A percentile compares a stretch with the other conserved stretches of the same genome.
These are phyloP conservation scores for Pyrrhia umbra DNA, from an alignment of 2,888 invertebrate genomes.

Conservation along the genomic window DNA sequence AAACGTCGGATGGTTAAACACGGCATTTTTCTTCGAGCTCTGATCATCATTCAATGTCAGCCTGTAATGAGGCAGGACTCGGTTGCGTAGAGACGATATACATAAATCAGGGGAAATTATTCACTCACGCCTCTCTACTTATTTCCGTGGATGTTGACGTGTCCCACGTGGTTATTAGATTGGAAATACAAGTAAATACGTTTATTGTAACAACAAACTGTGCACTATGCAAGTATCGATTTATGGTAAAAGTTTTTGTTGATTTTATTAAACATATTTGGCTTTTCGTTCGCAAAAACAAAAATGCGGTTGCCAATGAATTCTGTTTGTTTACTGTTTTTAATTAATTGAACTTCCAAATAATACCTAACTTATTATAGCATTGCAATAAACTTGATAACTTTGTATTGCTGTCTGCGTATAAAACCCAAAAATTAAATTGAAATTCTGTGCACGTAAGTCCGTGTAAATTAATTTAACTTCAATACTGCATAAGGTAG, in stretches of 20 bases:
- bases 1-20: constrained; percentile 79
- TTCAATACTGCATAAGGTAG: constrained; percentile 31
- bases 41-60: constrained; percentile 86
- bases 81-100: constrained; percentile 74
- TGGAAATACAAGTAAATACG: constrained; percentile 1
- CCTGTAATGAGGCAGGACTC: constrained; percentile 83
- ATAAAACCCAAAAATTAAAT: constrained; percentile 19
- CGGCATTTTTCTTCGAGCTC: constrained; percentile 79
- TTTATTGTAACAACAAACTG: neutral
- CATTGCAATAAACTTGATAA: constrained; percentile 1
- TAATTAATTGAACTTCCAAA: neutral
- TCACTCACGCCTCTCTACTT: constrained; percentile 80
- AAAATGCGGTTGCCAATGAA: neutral
- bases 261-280: neutral
- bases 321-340: neutral
- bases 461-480: constrained; percentile 42
- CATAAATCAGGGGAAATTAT: constrained; percentile 83
- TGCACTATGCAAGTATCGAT: neutral
- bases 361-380: neutral
- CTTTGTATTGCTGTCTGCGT: constrained; percentile 16
- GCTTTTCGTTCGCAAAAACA: neutral
- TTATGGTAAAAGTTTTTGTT: neutral
- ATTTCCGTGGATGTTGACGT: constrained; percentile 72
- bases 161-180: constrained; percentile 57
- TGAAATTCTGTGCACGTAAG: constrained; percentile 30